phyloP scores from a whole-genome alignment of 2,113 vertebrate genomes.

The Indri indri region DNA sequence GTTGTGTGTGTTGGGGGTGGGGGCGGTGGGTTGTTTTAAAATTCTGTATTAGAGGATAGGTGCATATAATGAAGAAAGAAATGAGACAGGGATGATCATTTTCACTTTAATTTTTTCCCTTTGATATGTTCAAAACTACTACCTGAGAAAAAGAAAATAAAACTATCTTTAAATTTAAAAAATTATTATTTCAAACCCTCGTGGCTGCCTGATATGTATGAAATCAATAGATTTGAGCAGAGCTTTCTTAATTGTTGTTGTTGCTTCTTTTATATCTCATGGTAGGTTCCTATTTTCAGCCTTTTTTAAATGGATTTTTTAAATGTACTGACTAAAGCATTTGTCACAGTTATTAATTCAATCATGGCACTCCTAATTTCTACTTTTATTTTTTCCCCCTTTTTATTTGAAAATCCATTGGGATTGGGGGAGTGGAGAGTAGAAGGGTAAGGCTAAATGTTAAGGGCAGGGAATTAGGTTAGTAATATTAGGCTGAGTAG shows the following conservation, averaged over 20 bases:
- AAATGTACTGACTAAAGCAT: slow-evolving; percentile 25
- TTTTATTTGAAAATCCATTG: slow-evolving; percentile 2
- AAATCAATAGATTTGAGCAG: not conserved
- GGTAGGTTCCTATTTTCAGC: not conserved
- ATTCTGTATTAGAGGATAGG: slow-evolving; percentile 30
- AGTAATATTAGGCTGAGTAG: not conserved
- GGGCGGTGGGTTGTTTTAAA: not conserved
- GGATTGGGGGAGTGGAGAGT: not conserved
- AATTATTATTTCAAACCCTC: not conserved
- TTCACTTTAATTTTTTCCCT: not conserved
- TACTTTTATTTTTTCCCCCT: not conserved
- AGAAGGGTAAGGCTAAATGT: not conserved
- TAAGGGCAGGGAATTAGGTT: not conserved
- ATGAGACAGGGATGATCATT: not conserved
- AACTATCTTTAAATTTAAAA: not conserved
- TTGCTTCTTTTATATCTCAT: not conserved
- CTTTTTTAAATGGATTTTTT: not conserved
- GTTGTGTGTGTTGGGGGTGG: not conserved
- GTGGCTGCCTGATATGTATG: not conserved
- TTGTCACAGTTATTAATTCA: not conserved
- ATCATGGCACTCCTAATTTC: not conserved
- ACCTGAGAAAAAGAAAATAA: not conserved
- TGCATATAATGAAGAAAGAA: not conserved
- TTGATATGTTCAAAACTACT: not conserved
- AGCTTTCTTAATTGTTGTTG: not conserved